phyloP scores from a whole-genome alignment of 2,113 vertebrate genomes.

The Crotalus horridus region DNA sequence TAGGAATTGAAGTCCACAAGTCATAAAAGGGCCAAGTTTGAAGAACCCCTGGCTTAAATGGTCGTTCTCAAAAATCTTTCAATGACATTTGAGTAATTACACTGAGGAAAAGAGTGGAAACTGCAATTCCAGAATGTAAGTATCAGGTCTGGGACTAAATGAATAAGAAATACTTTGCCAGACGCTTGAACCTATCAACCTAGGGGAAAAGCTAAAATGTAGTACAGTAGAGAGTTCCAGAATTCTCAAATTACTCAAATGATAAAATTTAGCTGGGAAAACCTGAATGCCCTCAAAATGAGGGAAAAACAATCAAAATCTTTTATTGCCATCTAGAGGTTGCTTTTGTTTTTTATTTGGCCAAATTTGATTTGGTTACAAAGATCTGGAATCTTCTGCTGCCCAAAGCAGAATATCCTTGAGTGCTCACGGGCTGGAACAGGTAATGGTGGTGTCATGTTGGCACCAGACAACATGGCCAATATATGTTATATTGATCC shows the following conservation, averaged over 20 bases:
- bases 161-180: not conserved
- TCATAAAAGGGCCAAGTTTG: too few species aligned
- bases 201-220: not conserved
- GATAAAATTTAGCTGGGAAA: not conserved
- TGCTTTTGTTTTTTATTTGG: not conserved
- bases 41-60: not conserved
- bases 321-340: not conserved
- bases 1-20: too few species aligned
- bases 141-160: not conserved
- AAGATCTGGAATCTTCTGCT: not conserved
- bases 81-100: not conserved
- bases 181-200: not conserved
- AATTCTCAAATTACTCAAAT: not conserved
- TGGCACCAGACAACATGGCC: not conserved
- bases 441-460: not conserved
- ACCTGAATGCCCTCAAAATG: not conserved
- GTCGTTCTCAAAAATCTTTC: not conserved
- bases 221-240: not conserved
- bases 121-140: not conserved
- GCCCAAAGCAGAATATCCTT: not conserved
- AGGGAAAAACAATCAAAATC: not conserved
- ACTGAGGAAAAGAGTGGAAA: not conserved
- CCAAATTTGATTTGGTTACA: not conserved
- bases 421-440: not conserved
- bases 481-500: not conserved